phyloP scores from a whole-genome alignment of 1,140 invertebrate species.

The Brachionus plicatilis region DNA sequence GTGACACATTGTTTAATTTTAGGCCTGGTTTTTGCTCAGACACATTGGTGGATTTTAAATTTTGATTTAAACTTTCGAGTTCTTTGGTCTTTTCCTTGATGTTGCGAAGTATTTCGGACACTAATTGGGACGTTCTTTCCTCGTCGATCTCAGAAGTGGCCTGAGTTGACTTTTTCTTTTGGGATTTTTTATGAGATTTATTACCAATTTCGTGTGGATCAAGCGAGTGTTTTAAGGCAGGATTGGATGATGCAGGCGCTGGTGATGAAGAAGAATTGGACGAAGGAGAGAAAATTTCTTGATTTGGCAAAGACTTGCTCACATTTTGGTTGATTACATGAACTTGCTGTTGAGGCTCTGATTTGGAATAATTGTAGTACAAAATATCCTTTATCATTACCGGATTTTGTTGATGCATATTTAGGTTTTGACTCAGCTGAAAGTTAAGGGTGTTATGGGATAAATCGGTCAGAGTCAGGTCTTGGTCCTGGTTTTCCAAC shows the following conservation, averaged over 20 bases:
- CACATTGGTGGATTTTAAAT: constrained; percentile 8
- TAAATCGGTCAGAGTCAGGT: not conserved
- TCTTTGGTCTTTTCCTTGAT: constrained; percentile 40
- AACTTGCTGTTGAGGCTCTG: not conserved
- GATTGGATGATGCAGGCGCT: not conserved
- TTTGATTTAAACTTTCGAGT: constrained; percentile 23
- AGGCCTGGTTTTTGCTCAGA: not conserved
- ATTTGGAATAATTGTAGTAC: not conserved
- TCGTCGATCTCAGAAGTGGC: constrained; percentile 28
- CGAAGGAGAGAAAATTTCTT: not conserved
- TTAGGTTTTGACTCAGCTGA: constrained; percentile 6
- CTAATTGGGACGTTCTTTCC: constrained; percentile 30
- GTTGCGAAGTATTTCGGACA: constrained; percentile 35
- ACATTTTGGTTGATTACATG: not conserved
- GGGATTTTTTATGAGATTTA: not conserved
- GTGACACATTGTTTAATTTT: not conserved
- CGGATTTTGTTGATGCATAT: not conserved
- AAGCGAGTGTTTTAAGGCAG: not conserved
- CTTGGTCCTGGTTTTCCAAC: constrained; percentile 24
- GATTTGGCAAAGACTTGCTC: not conserved
- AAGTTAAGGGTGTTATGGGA: not conserved
- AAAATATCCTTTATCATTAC: constrained; percentile 23
- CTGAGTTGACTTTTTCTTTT: constrained; percentile 34
- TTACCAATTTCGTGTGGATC: not conserved
- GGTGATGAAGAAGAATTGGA: constrained; percentile 12